Percentiles rank a stretch among this genome's conserved stretches.
These are phyloP conservation scores for Dimorphilus gyrociliatus DNA, from an alignment of 2,888 invertebrate genomes.

Conservation along the genomic window DNA sequence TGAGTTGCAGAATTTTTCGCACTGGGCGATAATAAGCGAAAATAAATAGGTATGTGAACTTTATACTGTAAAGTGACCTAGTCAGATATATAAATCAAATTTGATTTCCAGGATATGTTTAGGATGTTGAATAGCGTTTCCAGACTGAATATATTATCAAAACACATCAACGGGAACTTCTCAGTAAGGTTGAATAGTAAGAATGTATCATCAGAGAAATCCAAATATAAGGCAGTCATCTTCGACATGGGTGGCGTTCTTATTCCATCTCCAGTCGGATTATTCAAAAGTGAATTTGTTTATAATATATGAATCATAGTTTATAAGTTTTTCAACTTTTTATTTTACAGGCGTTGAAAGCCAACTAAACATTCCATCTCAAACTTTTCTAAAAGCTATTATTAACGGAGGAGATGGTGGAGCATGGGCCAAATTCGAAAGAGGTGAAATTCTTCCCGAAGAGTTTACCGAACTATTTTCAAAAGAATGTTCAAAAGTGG, in stretches of 20 bases:
- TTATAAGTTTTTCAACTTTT: neutral
- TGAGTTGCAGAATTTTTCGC: too few species aligned
- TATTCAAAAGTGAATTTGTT: slow-evolving; percentile 20
- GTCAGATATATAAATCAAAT: too few species aligned
- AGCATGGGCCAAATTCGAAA: slow-evolving; percentile 31
- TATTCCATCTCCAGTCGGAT: slow-evolving; percentile 29
- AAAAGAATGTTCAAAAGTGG: slow-evolving; percentile 31
- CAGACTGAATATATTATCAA: too few species aligned
- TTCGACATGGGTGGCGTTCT: slow-evolving; percentile 42
- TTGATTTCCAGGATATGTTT: too few species aligned
- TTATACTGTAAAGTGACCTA: too few species aligned
- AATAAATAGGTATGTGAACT: too few species aligned
- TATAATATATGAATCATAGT: neutral
- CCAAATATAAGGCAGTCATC: slow-evolving; percentile 39
- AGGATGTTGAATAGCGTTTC: too few species aligned
- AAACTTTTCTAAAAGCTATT: slow-evolving; percentile 25
- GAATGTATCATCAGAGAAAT: too few species aligned
- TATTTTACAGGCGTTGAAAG: slow-evolving; percentile 21
- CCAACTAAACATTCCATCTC: slow-evolving; percentile 16
- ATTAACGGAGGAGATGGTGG: slow-evolving; percentile 16
- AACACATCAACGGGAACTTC: too few species aligned
- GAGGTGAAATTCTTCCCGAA: slow-evolving; percentile 27
- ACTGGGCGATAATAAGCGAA: too few species aligned
- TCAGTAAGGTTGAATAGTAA: too few species aligned
- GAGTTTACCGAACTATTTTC: slow-evolving; percentile 35